phyloP scores from a whole-genome alignment of 2,888 invertebrate genomes.

The Drosophila affinis region DNA sequence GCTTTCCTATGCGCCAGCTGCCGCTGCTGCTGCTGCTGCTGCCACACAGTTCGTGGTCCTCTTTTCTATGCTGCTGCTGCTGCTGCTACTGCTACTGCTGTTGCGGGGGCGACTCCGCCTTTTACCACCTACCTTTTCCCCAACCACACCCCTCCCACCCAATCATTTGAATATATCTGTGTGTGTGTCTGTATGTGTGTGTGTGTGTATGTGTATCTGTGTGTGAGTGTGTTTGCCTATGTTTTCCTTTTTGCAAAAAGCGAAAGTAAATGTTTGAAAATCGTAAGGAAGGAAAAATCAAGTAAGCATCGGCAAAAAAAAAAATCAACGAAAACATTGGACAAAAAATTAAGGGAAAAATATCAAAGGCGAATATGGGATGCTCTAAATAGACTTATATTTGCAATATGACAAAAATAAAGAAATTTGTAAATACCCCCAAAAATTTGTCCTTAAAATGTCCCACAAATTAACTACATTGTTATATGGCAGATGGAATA shows the following conservation, averaged over 20 bases:
- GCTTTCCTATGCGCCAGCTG: slow-evolving; percentile 55
- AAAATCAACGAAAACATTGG: slow-evolving; percentile 6
- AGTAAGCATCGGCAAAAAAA: slow-evolving; percentile 61
- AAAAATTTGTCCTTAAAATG: too few species aligned
- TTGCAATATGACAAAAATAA: too few species aligned
- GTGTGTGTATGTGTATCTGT: slow-evolving; percentile 13
- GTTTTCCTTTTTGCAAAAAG: slow-evolving; percentile 73
- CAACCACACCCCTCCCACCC: slow-evolving; percentile 26
- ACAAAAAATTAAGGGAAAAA: slow-evolving; percentile 38
- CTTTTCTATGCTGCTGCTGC: neutral
- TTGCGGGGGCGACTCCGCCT: neutral
- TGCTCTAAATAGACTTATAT: neutral
- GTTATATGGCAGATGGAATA: too few species aligned
- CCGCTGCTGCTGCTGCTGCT: slow-evolving; percentile 53
- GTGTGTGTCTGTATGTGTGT: slow-evolving; percentile 19
- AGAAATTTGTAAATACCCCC: too few species aligned
- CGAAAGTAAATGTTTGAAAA: slow-evolving; percentile 80
- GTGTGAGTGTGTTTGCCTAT: slow-evolving; percentile 50
- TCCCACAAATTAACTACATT: too few species aligned
- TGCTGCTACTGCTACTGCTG: neutral
- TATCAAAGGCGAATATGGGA: slow-evolving; percentile 26
- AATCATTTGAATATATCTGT: slow-evolving; percentile 64
- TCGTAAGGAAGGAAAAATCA: slow-evolving; percentile 77
- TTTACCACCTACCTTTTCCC: slow-evolving; percentile 19
- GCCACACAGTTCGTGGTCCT: slow-evolving; percentile 30